phyloP scores from a whole-genome alignment of 92 coral and sea anemone genomes.

The Parazoanthus darwini region DNA sequence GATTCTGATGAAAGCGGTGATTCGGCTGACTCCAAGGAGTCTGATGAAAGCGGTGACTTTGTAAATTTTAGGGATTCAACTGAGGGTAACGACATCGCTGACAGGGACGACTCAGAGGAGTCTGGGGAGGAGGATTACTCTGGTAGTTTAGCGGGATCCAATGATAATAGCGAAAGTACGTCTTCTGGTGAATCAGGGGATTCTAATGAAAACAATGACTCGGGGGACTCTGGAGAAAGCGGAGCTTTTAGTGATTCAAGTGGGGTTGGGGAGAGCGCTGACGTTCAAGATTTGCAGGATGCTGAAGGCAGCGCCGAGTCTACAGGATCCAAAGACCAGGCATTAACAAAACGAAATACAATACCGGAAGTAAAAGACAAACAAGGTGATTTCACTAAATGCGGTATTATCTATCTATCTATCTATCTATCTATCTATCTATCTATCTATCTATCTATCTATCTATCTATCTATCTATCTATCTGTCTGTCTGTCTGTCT shows the following conservation, averaged over 20 bases:
- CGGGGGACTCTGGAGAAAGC: not conserved
- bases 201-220: not conserved
- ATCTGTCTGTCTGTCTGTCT: too few species aligned
- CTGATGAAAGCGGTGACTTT: not conserved
- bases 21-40: slow-evolving; percentile 35
- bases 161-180: not conserved
- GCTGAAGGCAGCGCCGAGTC: slow-evolving; percentile 30
- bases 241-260: slow-evolving; percentile 2
- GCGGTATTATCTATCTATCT: too few species aligned
- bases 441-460: too few species aligned
- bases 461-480: too few species aligned
- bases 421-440: not conserved
- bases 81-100: not conserved
- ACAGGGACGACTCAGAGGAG: not conserved
- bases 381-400: not conserved
- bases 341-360: slow-evolving; percentile 49
- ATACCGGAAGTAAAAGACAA: slow-evolving; percentile 54
- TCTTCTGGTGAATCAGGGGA: not conserved
- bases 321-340: slow-evolving; percentile 40
- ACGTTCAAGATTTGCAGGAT: not conserved
- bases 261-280: not conserved
- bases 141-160: not conserved
- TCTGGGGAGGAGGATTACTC: not conserved
- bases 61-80: not conserved
- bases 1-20: slow-evolving; percentile 1